phyloP scores from a whole-genome alignment of 2,113 vertebrate genomes.

The Microcebus jonahi region DNA sequence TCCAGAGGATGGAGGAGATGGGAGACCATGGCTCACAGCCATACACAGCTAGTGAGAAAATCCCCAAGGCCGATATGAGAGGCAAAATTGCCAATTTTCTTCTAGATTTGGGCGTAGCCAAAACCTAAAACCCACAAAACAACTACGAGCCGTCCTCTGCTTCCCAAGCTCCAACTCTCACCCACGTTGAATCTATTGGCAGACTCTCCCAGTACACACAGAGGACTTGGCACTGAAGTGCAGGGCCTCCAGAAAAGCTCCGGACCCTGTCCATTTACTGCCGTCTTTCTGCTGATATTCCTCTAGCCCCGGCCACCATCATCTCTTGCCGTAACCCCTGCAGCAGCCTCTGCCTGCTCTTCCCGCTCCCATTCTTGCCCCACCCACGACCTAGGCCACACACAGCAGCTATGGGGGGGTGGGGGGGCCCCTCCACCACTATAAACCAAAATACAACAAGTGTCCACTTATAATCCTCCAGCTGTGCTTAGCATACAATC shows the following conservation, averaged over 20 bases:
- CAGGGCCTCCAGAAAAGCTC: not conserved
- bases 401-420: accelerated
- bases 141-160: not conserved
- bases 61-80: not conserved
- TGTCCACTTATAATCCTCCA: not conserved
- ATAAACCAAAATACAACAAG: not conserved
- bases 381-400: not conserved
- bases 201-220: not conserved
- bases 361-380: not conserved
- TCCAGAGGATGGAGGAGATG: not conserved
- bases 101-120: not conserved
- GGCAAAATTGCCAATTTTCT: not conserved
- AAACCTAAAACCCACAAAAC: not conserved
- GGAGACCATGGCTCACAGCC: too few relatives aligned
- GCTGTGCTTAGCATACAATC: not conserved
- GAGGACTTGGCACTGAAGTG: not conserved
- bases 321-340: not conserved
- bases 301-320: not conserved
- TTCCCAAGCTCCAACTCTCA: not conserved
- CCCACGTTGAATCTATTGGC: not conserved
- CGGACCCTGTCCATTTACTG: not conserved
- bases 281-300: too few relatives aligned
- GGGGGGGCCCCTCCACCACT: too few relatives aligned
- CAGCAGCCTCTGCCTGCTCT: not conserved
- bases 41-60: not conserved